These are phyloP conservation scores for Characodon lateralis DNA, from an alignment of 2,797 vertebrate genomes.

Conservation along the genomic window DNA sequence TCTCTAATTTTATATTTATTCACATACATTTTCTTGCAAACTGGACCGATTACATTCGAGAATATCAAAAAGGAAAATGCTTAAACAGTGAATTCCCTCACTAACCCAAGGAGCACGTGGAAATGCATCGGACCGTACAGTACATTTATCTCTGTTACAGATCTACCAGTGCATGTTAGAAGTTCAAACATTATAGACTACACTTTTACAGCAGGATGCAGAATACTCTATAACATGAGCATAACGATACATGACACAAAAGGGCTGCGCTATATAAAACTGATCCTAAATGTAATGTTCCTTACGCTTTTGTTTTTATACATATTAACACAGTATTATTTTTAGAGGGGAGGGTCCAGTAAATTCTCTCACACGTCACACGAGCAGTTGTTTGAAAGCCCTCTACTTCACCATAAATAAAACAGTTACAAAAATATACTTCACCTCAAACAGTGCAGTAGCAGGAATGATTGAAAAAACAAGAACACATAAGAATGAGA, in stretches of 20 bases:
- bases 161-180: conserved; percentile 58
- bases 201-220: conserved; percentile 49
- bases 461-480: conserved; percentile 60
- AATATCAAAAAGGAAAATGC: conserved; percentile 74
- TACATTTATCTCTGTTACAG: conserved; percentile 63
- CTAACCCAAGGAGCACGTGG: conserved; percentile 50
- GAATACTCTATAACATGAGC: conserved; percentile 60
- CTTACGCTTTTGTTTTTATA: conserved; percentile 58
- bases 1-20: conserved; percentile 63
- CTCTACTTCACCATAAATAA: conserved; percentile 79
- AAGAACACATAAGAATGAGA: conserved; percentile 16
- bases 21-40: conserved; percentile 68
- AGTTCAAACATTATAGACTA: conserved; percentile 71
- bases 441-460: conserved; percentile 74
- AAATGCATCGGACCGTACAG: conserved; percentile 58
- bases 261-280: conserved; percentile 72
- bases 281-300: conserved; percentile 52
- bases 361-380: conserved; percentile 45
- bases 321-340: conserved; percentile 67
- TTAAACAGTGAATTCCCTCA: conserved; percentile 48
- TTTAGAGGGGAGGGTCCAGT: conserved; percentile 43
- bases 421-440: conserved; percentile 80
- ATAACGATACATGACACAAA: conserved; percentile 56
- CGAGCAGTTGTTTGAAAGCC: conserved; percentile 58
- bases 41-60: conserved; percentile 72